Evolutionary conservation across 1,140 invertebrate genomes (phyloP), one percentile per base, ranked within the genome.

Genomic region (Drosophila nasuta): DNA sequence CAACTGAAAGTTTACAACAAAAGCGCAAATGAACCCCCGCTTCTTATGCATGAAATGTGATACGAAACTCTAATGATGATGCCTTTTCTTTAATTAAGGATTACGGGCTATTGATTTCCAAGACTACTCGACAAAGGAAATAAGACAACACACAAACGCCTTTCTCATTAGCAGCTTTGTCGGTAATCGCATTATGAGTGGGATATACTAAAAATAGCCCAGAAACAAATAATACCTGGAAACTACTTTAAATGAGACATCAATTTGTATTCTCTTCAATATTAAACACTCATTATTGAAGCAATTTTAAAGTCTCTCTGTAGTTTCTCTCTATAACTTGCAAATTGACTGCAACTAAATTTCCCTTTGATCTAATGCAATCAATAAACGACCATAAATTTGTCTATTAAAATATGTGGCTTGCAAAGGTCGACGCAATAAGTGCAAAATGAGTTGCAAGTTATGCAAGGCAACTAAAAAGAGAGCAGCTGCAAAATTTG

Each of bases 371-470:
- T 11, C 20, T 15, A 38, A 69, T 52, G 58, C 38, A 52, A 51
- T 46, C 35, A 17, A 38, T 30, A 49, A 45, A 15, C 5, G 10
- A 38, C 68, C 41, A 13, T 10, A 72, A 65, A 66, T 56, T 56
- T 48, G 13, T 46, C 25, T 10, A 67, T 49, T 28, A 38, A 58
- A 38, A 46, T 2, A 17, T 33, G 10, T 20, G 0, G 57, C 45
- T 17, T 30, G 59, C 33, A 73, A 59, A 68, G 28, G 48, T 30
- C 49, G 13, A 43, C 28, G 13, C 25, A 43, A 56, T 79, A 78
- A 73, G 71, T 78, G 70, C 51, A 69, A 79, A 75, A 60, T 74
- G 46, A 56, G 35, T 51, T 30, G 28, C 72, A 49, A 78, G 73
- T 73, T 67, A 54, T 64, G 64, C 69, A 65, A 67, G 43, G 4